Evolutionary conservation across 2,113 vertebrate genomes (phyloP).

Genomic region (Dromiciops gliroides): DNA sequence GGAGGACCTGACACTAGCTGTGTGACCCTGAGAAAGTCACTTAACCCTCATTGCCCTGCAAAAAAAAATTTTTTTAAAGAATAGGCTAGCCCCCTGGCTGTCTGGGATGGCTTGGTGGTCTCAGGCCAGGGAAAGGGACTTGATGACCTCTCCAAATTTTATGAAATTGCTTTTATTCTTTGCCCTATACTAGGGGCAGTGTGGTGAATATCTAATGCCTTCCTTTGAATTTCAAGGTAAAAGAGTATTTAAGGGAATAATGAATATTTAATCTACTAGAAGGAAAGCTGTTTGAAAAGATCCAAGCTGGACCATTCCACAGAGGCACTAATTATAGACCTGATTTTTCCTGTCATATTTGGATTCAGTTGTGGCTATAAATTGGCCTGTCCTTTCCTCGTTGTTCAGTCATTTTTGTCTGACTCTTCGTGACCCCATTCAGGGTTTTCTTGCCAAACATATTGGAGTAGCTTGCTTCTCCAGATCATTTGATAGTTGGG

Average conservation of each 20-base stretch:
- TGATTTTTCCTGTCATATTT: not conserved
- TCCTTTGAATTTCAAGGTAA: slow-evolving; percentile 66
- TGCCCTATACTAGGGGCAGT: slow-evolving; percentile 46
- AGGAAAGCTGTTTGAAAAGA: not conserved
- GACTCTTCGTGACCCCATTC: not conserved
- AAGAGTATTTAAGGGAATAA: slow-evolving; percentile 62
- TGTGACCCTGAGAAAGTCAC: no score
- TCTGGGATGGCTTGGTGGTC: slow-evolving; percentile 26
- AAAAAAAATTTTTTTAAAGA: no score
- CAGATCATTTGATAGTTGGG: not conserved
- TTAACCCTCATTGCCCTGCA: no score
- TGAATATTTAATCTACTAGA: slow-evolving; percentile 47
- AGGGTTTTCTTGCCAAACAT: not conserved
- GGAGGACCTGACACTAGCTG: no score
- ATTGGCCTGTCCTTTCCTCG: not conserved
- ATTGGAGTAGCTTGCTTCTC: not conserved
- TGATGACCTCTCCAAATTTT: slow-evolving; percentile 55
- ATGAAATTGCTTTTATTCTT: slow-evolving; percentile 50
- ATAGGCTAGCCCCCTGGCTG: slow-evolving; percentile 24
- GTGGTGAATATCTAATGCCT: slow-evolving; percentile 71
- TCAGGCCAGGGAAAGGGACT: slow-evolving; percentile 57
- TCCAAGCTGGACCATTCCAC: not conserved
- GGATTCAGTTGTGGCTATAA: slow-evolving; percentile 4
- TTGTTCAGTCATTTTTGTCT: not conserved
- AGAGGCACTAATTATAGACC: not conserved